Evolutionary conservation across 2,888 invertebrate species (phyloP), one percentile per base, ranked within the genome.

Genomic region (Callyntrura sp.): DNA sequence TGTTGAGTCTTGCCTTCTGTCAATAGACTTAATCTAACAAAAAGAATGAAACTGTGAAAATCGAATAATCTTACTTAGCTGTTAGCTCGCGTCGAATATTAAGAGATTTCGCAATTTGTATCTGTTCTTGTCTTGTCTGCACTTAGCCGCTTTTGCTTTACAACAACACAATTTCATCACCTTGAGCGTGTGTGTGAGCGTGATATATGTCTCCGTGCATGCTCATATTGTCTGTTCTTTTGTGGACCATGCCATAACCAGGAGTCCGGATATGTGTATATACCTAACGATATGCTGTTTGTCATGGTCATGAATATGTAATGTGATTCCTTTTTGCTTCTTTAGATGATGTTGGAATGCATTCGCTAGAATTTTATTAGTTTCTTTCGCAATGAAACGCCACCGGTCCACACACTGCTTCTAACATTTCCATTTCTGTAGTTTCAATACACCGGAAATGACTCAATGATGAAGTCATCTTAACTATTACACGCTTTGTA

Each of bases 11-110:
- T 79, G 23, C 20, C 81, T 87, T 81, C 82, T 82, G 87, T 87
- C 87, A 87, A 70, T 51, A 48, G 70, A 81, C 82, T 87, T 70
- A 87, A 81, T 87, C 87, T 73, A 28, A 70, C 81, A 35, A 73
- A 73, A 43, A 23, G 12, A 73, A 48, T 14, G 55, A 43, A 84
- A 84, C 73, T 79, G 35, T 70, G 57, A 73, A 84, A 84, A 84
- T 73, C 55, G 84, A 84, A 84, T 84, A 73, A 73, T 70, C 84
- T 84, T 60, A 60, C 60, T 73, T 17, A n/a, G 9, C 68, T 70
- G n/a, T n/a, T 73, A 84, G 57, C 55, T 73, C 17, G 25, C 51
- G 83, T 23, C 20, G 55, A 65, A 83, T 83, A 83, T 68, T 83
- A 68, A 51, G n/a, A 51, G 83, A n/a, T 83, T 68, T 45, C 23